phyloP scores from a whole-genome alignment of 2,113 vertebrate species.

The Colistium nudipinnis region DNA sequence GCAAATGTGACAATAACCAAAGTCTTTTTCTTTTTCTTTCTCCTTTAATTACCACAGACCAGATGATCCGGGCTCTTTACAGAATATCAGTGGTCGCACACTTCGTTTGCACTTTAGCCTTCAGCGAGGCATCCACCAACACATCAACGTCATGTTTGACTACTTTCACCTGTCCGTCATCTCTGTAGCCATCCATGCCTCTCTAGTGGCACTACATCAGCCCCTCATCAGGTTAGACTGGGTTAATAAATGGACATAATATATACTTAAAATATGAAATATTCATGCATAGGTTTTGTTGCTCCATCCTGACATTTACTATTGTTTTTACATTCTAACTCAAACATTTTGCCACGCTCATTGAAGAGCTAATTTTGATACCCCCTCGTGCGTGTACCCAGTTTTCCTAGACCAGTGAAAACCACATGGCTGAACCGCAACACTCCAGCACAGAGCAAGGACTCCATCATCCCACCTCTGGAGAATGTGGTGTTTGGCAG shows the following conservation, averaged over 20 bases:
- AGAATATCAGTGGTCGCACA: constrained; percentile 95
- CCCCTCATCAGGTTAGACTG: constrained; percentile 92
- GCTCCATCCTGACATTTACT: not conserved
- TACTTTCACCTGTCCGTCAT: constrained; percentile 98
- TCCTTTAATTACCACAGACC: constrained; percentile 78
- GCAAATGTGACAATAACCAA: not conserved
- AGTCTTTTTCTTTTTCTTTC: not conserved
- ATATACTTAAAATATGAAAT: too few species aligned
- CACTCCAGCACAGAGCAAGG: constrained; percentile 93
- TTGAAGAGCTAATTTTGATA: constrained; percentile 9
- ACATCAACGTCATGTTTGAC: constrained; percentile 98
- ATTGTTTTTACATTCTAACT: not conserved
- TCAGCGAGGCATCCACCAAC: constrained; percentile 95
- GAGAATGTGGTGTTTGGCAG: constrained; percentile 96
- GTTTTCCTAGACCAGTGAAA: constrained; percentile 96
- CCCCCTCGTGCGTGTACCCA: constrained; percentile 34
- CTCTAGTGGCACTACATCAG: constrained; percentile 96
- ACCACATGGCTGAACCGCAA: constrained; percentile 97
- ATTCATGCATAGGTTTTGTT: not conserved
- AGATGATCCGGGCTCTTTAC: constrained; percentile 90
- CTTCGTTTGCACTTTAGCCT: constrained; percentile 97
- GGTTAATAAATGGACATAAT: not conserved
- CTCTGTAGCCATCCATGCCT: constrained; percentile 93
- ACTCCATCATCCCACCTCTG: constrained; percentile 92
- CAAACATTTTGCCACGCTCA: not conserved